Percentiles rank a stretch among this genome's conserved stretches.
Conservation (phyloP, 2,797 vertebrate species). For the Sebastes minor region DNA sequence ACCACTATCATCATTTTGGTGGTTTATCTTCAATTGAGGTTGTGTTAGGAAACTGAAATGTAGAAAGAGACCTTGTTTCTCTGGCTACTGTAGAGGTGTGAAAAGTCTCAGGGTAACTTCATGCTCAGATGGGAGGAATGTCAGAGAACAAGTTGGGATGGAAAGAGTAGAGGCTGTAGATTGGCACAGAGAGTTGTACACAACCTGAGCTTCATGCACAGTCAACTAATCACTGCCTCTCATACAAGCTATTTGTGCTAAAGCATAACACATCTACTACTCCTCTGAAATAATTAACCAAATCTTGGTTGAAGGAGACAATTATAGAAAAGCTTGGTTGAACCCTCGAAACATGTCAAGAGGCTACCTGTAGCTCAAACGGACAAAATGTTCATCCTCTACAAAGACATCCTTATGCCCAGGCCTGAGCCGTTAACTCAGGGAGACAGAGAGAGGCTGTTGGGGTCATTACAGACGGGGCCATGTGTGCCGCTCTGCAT, state of each 20-base stretch:
- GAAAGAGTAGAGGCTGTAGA: constrained; percentile 10
- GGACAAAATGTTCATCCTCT: constrained; percentile 56
- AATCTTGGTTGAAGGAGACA: not conserved
- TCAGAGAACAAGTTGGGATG: constrained; percentile 39
- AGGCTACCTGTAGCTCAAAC: constrained; percentile 50
- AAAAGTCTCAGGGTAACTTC: constrained; percentile 67
- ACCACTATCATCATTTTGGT: not conserved
- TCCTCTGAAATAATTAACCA: not conserved
- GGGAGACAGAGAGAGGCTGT: constrained; percentile 62
- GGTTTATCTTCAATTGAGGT: not conserved
- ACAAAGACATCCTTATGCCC: constrained; percentile 78
- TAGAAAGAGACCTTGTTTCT: constrained; percentile 31
- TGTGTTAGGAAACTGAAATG: constrained; percentile 4
- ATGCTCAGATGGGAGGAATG: constrained; percentile 57
- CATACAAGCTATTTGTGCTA: not conserved
- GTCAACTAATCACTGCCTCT: not conserved
- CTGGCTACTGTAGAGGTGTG: constrained; percentile 61
- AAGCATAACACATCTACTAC: not conserved
- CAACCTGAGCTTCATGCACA: not conserved
- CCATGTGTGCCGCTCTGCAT: constrained; percentile 28
- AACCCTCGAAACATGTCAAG: constrained; percentile 1
- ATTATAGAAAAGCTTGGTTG: not conserved
- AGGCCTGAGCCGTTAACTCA: constrained; percentile 30
- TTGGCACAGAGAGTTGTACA: not conserved
- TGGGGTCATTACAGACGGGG: constrained; percentile 55